These are phyloP conservation scores for Drosophila paracracens DNA, from an alignment of 2,888 invertebrate genomes.

Conservation along the genomic window DNA sequence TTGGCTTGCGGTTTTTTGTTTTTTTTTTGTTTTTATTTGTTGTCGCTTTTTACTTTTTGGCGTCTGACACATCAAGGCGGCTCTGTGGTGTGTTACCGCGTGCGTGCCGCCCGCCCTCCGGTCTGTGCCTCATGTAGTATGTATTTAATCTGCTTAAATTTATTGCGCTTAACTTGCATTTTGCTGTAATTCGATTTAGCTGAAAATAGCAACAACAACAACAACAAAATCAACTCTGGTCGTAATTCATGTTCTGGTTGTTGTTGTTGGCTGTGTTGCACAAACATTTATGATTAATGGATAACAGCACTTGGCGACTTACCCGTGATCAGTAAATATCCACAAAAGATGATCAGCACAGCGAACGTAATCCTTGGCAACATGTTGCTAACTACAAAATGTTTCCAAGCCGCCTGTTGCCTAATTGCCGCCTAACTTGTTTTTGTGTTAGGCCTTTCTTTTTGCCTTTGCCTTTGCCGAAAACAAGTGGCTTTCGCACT, in stretches of 20 bases:
- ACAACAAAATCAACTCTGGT: constrained; percentile 15
- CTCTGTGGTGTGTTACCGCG: constrained; percentile 17
- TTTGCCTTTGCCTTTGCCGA: too few species aligned
- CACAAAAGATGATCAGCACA: constrained; percentile 83
- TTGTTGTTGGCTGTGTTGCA: constrained; percentile 45
- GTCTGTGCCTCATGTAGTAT: constrained; percentile 25
- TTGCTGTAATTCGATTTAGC: constrained; percentile 71
- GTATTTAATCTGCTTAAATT: constrained; percentile 72
- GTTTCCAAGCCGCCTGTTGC: constrained; percentile 32
- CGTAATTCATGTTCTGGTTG: constrained; percentile 56
- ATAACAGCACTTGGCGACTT: constrained; percentile 56
- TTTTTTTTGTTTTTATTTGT: constrained; percentile 1
- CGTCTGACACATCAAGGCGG: constrained; percentile 71
- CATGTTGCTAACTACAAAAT: constrained; percentile 69
- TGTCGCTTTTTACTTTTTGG: constrained; percentile 8
- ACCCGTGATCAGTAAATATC: constrained; percentile 84
- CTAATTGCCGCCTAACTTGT: not conserved
- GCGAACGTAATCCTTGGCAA: constrained; percentile 81
- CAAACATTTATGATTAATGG: constrained; percentile 59
- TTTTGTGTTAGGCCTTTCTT: not conserved
- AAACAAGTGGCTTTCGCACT: not conserved
- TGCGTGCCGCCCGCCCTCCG: constrained; percentile 35
- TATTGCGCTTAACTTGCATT: constrained; percentile 64
- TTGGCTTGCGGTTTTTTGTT: constrained; percentile 36
- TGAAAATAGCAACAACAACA: constrained; percentile 17